phyloP scores from a whole-genome alignment of 2,888 invertebrate species.

The Dicranocentrus wangi region DNA sequence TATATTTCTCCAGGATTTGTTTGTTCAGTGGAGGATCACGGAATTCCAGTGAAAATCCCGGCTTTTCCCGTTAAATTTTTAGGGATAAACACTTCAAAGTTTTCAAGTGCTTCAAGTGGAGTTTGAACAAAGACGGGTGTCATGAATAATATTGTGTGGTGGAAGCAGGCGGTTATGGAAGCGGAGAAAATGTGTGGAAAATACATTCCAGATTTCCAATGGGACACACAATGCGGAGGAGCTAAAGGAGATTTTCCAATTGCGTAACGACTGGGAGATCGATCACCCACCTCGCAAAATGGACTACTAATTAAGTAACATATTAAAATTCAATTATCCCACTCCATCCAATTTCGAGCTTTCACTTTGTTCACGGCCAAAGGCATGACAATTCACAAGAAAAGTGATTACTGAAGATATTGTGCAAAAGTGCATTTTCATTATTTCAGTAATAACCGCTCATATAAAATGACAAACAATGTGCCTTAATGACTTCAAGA shows the following conservation, averaged over 20 bases:
- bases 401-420: too few relatives aligned
- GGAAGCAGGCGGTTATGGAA: background rate
- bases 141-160: background rate
- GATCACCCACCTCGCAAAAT: too few relatives aligned
- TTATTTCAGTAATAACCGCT: too few relatives aligned
- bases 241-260: too few relatives aligned
- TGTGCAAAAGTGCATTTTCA: too few relatives aligned
- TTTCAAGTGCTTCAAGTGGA: background rate
- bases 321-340: constrained; percentile 4
- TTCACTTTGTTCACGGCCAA: constrained; percentile 1
- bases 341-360: background rate
- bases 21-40: constrained; percentile 23
- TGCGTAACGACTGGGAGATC: too few relatives aligned
- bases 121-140: constrained; percentile 34
- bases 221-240: too few relatives aligned
- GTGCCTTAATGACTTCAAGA: too few relatives aligned
- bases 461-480: too few relatives aligned
- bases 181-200: background rate
- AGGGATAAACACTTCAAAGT: constrained; percentile 46
- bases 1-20: constrained; percentile 21
- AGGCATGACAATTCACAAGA: too few relatives aligned
- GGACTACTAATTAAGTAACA: background rate
- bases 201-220: constrained; percentile 8
- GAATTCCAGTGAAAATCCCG: constrained; percentile 1
- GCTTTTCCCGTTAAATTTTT: constrained; percentile 1